Evolutionary conservation across 2,888 invertebrate species (phyloP).

Genomic region (Salticus scenicus): DNA sequence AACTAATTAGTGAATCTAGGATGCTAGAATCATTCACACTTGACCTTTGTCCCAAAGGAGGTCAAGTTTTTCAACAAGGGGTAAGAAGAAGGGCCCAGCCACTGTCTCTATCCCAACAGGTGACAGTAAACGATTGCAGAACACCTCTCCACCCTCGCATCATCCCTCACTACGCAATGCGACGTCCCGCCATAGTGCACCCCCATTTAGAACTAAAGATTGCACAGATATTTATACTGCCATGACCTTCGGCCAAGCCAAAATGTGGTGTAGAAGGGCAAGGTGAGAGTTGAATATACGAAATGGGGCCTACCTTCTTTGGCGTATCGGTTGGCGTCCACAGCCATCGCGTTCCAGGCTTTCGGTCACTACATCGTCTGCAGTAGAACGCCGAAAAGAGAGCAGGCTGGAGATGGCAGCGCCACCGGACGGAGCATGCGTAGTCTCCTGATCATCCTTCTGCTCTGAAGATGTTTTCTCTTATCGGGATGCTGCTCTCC

Average conservation of each 20-base stretch:
- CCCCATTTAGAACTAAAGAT: neutral
- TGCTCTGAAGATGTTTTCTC: neutral
- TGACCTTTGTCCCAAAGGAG: constrained; percentile 43
- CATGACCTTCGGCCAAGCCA: neutral
- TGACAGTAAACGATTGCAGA: constrained; percentile 23
- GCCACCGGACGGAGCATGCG: constrained; percentile 61
- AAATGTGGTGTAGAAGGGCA: neutral
- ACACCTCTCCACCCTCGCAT: neutral
- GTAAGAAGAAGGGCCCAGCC: constrained; percentile 16
- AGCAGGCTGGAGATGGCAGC: constrained; percentile 28
- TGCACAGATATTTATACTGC: neutral
- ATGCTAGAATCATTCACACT: too few relatives aligned
- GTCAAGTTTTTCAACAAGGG: constrained; percentile 36
- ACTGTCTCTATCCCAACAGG: constrained; percentile 43
- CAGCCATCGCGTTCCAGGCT: constrained; percentile 57
- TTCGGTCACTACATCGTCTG: constrained; percentile 52
- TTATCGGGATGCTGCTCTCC: neutral
- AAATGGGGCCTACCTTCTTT: constrained; percentile 54
- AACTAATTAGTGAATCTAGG: too few relatives aligned
- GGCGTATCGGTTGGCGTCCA: constrained; percentile 64
- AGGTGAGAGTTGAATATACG: neutral
- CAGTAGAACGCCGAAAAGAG: constrained; percentile 28
- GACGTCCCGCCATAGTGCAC: constrained; percentile 7
- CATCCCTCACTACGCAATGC: constrained; percentile 45
- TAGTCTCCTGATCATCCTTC: neutral